Percentiles rank a stretch among this genome's conserved stretches.
Conservation (phyloP, 2,888 invertebrate genomes). For the Epinotia demarniana region DNA sequence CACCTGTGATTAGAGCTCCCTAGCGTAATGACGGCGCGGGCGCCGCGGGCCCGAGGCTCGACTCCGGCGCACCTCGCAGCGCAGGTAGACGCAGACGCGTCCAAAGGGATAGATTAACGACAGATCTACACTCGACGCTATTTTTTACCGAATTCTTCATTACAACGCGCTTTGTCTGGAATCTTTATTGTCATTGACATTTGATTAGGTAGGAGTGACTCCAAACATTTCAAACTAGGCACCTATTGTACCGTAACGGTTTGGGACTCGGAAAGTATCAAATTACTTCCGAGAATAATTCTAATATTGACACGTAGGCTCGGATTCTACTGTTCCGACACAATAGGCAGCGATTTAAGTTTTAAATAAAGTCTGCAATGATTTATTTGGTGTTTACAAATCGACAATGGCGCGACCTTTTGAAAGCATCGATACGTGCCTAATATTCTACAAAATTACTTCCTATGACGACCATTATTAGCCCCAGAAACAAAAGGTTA, state of each 20-base stretch:
- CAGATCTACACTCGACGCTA: constrained; percentile 40
- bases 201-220: constrained; percentile 45
- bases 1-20: constrained; percentile 47
- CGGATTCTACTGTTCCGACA: constrained; percentile 61
- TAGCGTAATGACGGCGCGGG: constrained; percentile 46
- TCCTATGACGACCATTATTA: constrained; percentile 68
- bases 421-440: constrained; percentile 73
- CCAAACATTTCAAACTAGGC: constrained; percentile 42
- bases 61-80: constrained; percentile 34
- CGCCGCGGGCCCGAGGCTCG: constrained; percentile 40
- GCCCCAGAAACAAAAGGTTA: constrained; percentile 61
- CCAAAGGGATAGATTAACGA: constrained; percentile 40
- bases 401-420: constrained; percentile 76
- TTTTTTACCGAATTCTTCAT: constrained; percentile 42
- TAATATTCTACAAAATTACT: constrained; percentile 77
- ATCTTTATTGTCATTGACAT: constrained; percentile 43
- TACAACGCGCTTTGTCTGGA: constrained; percentile 38
- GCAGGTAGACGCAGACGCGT: constrained; percentile 38
- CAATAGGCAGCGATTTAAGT: constrained; percentile 60
- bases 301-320: constrained; percentile 67
- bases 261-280: constrained; percentile 63
- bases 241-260: constrained; percentile 45
- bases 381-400: constrained; percentile 62
- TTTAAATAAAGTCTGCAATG: constrained; percentile 56
- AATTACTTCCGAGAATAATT: constrained; percentile 72